phyloP scores from a whole-genome alignment of 1,140 invertebrate genomes.

The Penaeus indicus region DNA sequence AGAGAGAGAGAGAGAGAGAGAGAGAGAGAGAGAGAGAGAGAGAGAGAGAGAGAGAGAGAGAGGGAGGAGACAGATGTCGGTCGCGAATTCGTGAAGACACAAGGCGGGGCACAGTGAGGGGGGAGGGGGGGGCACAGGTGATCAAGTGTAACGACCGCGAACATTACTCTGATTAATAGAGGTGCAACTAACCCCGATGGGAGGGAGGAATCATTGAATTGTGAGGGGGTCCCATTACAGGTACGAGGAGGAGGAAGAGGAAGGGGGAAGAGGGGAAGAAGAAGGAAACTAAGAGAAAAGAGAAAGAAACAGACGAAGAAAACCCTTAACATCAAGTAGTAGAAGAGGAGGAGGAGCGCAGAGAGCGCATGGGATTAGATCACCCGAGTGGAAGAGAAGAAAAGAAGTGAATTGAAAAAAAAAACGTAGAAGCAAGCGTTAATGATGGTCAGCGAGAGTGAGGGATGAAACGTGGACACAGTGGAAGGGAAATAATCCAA shows the following conservation, averaged over 20 bases:
- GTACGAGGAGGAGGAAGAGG: neutral
- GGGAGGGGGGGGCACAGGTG: constrained; percentile 28
- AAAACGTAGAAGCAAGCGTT: no score
- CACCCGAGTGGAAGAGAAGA: no score
- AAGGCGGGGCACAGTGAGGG: neutral
- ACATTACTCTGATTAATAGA: constrained; percentile 47
- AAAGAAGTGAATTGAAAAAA: no score
- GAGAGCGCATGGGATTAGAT: neutral
- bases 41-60: neutral
- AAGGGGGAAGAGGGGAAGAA: neutral
- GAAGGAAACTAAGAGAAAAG: neutral
- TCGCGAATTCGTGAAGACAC: neutral
- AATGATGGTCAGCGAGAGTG: no score
- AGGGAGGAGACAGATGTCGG: neutral
- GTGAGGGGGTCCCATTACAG: constrained; percentile 33
- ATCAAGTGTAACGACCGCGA: constrained; percentile 46
- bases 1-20: neutral
- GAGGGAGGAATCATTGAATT: constrained; percentile 52
- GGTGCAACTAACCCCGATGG: constrained; percentile 36
- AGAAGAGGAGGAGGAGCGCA: neutral
- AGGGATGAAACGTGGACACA: no score
- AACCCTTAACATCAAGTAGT: neutral
- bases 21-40: neutral
- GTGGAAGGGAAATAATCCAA: no score
- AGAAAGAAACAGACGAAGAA: neutral